Conservation (phyloP, 2,113 vertebrate species). For the Ciconia maguari region DNA sequence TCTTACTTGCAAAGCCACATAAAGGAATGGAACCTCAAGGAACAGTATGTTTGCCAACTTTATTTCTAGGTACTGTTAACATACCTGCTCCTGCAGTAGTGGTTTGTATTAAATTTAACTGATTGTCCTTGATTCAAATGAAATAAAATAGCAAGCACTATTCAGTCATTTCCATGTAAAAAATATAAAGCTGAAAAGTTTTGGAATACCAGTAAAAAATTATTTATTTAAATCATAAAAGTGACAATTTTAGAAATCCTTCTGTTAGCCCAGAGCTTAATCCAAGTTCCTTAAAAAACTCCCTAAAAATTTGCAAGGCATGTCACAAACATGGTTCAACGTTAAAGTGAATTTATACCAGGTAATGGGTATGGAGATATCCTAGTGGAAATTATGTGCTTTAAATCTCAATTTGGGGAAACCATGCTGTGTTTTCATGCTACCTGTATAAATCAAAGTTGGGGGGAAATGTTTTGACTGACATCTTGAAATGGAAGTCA, state of each 20-base stretch:
- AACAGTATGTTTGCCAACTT: not conserved
- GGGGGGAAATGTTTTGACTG: not conserved
- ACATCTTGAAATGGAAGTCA: not conserved
- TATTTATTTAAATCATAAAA: not conserved
- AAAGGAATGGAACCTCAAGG: not conserved
- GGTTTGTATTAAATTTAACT: not conserved
- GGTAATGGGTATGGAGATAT: not conserved
- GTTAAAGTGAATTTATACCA: not conserved
- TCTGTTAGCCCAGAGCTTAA: not conserved
- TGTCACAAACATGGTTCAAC: not conserved
- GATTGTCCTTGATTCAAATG: not conserved
- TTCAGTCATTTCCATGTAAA: not conserved
- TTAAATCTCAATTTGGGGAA: not conserved
- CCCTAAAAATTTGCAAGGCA: not conserved
- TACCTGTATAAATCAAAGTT: not conserved
- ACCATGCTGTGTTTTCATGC: not conserved
- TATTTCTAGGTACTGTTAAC: not conserved
- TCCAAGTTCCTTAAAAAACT: not conserved
- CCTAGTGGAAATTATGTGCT: not conserved
- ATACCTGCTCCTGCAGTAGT: not conserved
- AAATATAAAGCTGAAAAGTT: not conserved
- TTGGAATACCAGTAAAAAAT: not conserved
- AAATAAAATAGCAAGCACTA: not conserved
- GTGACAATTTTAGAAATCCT: not conserved
- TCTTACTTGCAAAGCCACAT: not conserved